A percentile compares a stretch with the other conserved stretches of the same genome.
These are phyloP conservation scores for Idris sp. DNA, from an alignment of 1,140 invertebrate species.

Conservation along the genomic window DNA sequence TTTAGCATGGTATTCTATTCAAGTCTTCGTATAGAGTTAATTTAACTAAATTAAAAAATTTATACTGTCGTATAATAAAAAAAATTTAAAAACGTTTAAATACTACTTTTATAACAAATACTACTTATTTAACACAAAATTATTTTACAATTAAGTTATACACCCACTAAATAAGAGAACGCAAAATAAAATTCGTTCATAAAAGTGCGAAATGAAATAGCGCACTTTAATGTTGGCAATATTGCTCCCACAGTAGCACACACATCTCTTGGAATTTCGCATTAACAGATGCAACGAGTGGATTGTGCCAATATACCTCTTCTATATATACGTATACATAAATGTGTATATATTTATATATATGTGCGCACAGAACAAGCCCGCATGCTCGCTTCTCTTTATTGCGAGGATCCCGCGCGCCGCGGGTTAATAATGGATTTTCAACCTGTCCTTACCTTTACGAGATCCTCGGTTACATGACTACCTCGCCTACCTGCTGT, in stretches of 20 bases:
- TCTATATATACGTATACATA: conserved; percentile 30
- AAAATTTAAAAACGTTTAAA: no score
- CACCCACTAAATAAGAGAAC: no score
- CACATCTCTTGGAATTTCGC: conserved; percentile 35
- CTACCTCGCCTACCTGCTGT: conserved; percentile 68
- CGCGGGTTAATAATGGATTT: conserved; percentile 75
- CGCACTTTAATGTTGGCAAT: conserved; percentile 7
- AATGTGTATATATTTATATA: conserved; percentile 32
- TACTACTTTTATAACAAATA: no score
- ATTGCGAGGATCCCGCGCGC: conserved; percentile 62
- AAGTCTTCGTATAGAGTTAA: no score
- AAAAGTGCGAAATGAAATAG: conserved; percentile 1
- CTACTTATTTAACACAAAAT: no score
- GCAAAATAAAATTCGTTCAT: conserved; percentile 6
- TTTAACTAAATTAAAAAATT: no score
- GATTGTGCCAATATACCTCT: conserved; percentile 20
- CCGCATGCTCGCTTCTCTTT: conserved; percentile 66
- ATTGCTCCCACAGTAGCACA: conserved; percentile 31
- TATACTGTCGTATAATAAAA: no score
- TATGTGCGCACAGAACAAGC: conserved; percentile 28
- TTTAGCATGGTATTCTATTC: no score
- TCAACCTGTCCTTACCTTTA: conserved; percentile 74
- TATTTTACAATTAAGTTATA: no score
- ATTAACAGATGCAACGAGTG: conserved; percentile 43
- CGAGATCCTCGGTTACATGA: conserved; percentile 68